Evolutionary conservation across 2,888 invertebrate species (phyloP), one percentile per base, ranked within the genome.

Genomic region (Drosophila tripunctata): DNA sequence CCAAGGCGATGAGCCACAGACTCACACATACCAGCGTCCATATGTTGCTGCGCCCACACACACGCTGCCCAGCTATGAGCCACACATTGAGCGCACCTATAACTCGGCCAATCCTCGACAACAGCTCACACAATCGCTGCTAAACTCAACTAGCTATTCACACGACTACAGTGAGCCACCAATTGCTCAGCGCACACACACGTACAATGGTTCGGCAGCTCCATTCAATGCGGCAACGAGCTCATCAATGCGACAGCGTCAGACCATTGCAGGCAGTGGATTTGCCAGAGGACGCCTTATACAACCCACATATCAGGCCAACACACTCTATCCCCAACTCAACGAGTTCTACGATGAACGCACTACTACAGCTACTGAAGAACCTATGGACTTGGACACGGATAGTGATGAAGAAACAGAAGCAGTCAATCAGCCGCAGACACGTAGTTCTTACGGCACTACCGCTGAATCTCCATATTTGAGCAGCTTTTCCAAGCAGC

Each of bases 381-480:
- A 65, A 8, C 41, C 60, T 14, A 62, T 69, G 75, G 70, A 71
- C 19, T 24, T 57, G 14, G 82, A 87, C 6, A 47, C 74, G 0
- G 82, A 84, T n/a, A 88, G 72, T 36, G 84, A n/a, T n/a, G n/a
- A n/a, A n/a, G n/a, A 84, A 7, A 61, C 65, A 3, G 77, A 88
- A 10, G 43, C 14, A 2, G 78, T 61, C 2, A 17, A 21, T 12
- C 31, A 19, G 1, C 40, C 48, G 12, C 38, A 45, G 8, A 41
- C 64, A n/a, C 69, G 56, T 12, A n/a, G 10, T 4, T 35, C 47
- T 5, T 19, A 27, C 17, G 41, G 31, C 5, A 12, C 12, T 5
- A 22, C 19, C 4, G 22, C 19, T 6, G 74, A 68, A 4, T 64
- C 75, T 1, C 75, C 75, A 1, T 76, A 70, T 38, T n/a, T 65